Evolutionary conservation across 2,113 vertebrate genomes (phyloP).

Genomic region (Seriola aureovittata): DNA sequence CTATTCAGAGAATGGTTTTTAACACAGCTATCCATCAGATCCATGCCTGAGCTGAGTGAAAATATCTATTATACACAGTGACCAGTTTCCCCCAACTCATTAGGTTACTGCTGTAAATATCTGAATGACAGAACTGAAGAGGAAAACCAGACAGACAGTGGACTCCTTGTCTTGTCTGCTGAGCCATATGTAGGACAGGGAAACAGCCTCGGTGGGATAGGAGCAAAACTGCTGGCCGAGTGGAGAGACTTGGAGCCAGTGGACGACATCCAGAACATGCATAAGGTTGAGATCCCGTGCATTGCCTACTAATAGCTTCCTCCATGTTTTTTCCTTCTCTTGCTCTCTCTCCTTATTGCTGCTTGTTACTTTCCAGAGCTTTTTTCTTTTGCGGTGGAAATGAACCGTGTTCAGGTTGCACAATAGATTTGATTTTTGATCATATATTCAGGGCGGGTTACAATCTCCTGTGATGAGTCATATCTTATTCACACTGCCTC

Average conservation of each 20-base stretch:
- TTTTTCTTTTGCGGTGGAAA: neutral
- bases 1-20: neutral
- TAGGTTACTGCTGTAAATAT: conserved; percentile 17
- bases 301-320: conserved; percentile 38
- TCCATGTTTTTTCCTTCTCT: neutral
- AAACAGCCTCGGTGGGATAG: conserved; percentile 15
- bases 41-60: neutral
- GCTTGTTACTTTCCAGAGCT: conserved; percentile 7
- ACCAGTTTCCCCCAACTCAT: neutral
- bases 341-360: conserved; percentile 14
- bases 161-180: conserved; percentile 17
- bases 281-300: conserved; percentile 34
- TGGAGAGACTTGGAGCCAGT: conserved; percentile 42
- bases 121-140: neutral
- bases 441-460: neutral
- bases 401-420: neutral
- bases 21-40: conserved; percentile 18
- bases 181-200: conserved; percentile 52
- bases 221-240: conserved; percentile 45
- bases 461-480: conserved; percentile 7
- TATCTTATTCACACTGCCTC: neutral
- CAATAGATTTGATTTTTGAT: neutral
- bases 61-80: conserved; percentile 1
- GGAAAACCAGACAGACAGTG: neutral
- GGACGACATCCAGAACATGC: conserved; percentile 55